Evolutionary conservation across 2,113 vertebrate genomes (phyloP), one percentile per base, ranked within the genome.

Genomic region (Tragelaphus imberbis): DNA sequence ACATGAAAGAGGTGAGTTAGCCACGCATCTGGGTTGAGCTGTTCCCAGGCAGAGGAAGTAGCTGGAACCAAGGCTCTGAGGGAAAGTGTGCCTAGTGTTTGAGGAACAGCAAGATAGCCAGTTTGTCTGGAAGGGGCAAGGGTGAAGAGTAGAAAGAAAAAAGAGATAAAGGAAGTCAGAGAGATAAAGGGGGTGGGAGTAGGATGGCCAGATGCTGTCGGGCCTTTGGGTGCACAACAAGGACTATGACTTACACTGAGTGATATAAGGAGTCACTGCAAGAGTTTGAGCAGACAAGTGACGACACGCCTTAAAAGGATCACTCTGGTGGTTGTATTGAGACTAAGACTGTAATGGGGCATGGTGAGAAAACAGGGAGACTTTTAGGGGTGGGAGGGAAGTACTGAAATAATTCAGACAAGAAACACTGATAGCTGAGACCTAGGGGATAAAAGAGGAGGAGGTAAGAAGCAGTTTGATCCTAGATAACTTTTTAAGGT

Each of bases 231-330:
- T n/a, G 63, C 63, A 40, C 25, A 40, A 44, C 49, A 47, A 53
- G 77, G 79, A 27, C 33, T 33, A 3, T 12, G 80, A 25, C 19
- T 71, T 56, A 15, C 2, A 7, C 28, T 33, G 23, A 61, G 7
- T 2, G 19, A 58, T 9, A 11, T 2, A n/a, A 36, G 71, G 19
- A 51, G 59, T 1, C 53, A 65, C 13, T 0, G 1, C 12, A 25
- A 56, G 23, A 36, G 51, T 25, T 25, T 59, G 49, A 65, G 36
- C 28, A 61, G 47, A 6, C n/a, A 11, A 56, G 28, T 23, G 59
- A 77, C 47, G 4, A 11, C 16, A 7, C 11, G 17, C 27, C 68
- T 92, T 40, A 40, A 30, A 53, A 84, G 28, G 80, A 33, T 63
- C 44, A 59, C 80, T 59, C 17, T 40, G 28, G 44, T 4, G 47